These are phyloP conservation scores for Sus cebifrons DNA, from an alignment of 2,797 vertebrate genomes.

Conservation along the genomic window DNA sequence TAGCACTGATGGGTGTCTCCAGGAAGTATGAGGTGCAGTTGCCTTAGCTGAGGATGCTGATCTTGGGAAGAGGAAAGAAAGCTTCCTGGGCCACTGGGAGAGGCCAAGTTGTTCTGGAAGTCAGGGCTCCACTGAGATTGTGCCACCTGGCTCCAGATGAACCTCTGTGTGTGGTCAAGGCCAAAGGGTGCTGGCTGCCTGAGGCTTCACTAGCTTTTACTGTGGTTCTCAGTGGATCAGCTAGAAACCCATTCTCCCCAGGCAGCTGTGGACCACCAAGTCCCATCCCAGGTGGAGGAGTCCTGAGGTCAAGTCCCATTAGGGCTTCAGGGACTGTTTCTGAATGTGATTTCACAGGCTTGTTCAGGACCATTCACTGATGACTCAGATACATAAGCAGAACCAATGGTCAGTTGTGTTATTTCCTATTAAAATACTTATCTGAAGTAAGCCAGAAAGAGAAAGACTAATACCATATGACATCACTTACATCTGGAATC, in stretches of 20 bases:
- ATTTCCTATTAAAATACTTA: neutral
- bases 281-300: neutral
- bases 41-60: neutral
- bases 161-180: neutral
- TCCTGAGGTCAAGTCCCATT: neutral
- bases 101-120: no score
- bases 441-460: no score
- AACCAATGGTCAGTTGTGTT: accelerated
- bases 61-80: neutral
- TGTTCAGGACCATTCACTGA: neutral
- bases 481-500: no score
- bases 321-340: neutral
- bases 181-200: no score
- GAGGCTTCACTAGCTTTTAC: accelerated
- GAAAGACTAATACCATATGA: no score
- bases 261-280: neutral
- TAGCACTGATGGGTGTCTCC: neutral
- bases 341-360: neutral
- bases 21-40: neutral
- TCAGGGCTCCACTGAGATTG: neutral
- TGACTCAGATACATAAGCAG: neutral
- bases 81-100: no score
- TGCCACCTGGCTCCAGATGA: accelerated
- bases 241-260: neutral
- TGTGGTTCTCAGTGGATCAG: neutral